Conservation (phyloP, 2,797 vertebrate species). For the Allochrocebus solatus region DNA sequence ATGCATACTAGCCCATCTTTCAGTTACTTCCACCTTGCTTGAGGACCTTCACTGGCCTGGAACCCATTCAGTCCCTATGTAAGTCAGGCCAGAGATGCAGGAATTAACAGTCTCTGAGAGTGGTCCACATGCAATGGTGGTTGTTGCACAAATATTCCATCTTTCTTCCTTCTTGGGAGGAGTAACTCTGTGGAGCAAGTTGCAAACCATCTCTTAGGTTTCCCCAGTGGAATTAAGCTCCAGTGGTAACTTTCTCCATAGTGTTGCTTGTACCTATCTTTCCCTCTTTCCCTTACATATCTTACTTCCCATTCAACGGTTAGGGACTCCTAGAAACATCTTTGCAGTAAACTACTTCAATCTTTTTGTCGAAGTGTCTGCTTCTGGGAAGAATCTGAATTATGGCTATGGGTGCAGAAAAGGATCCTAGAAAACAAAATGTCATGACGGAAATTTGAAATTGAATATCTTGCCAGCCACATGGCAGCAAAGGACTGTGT, state of each 20-base stretch:
- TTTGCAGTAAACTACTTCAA: not conserved
- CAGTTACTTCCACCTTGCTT: not conserved
- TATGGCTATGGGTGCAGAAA: not conserved
- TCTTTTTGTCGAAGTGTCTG: not conserved
- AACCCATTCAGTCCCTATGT: no score
- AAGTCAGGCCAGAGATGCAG: not conserved
- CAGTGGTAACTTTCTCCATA: not conserved
- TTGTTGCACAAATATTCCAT: no score
- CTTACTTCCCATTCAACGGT: not conserved
- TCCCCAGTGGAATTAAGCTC: not conserved
- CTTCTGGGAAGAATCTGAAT: not conserved
- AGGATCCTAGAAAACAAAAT: not conserved
- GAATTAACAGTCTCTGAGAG: not conserved
- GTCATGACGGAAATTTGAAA: not conserved
- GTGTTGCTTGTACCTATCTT: not conserved
- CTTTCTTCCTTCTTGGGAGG: not conserved
- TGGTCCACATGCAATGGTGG: not conserved
- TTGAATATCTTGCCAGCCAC: not conserved
- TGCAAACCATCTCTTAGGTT: not conserved
- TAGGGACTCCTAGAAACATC: not conserved
- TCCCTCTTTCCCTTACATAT: not conserved
- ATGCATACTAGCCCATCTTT: accelerated
- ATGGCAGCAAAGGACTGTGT: not conserved
- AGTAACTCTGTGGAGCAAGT: not conserved
- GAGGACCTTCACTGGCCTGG: not conserved